Evolutionary conservation across 1,140 invertebrate genomes (phyloP), one percentile per base, ranked within the genome.

Genomic region (Drosophila serrata): DNA sequence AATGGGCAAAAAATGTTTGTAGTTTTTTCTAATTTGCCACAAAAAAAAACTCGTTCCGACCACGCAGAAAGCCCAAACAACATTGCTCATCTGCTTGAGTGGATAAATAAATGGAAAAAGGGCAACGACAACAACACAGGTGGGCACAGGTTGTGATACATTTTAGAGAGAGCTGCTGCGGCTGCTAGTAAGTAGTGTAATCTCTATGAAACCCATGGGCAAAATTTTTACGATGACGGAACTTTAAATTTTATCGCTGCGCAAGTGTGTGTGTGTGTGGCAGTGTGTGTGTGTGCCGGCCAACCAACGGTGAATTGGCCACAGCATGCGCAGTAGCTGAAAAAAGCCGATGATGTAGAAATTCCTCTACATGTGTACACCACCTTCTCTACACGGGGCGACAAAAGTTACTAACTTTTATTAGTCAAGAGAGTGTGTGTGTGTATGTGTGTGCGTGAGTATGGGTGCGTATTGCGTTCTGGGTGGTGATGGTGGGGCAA

Each of bases 271-370:
- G 31, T 24, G 67, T 45, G 27, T 0, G 24, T 46, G 24, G 17
- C 12, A 12, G 37, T 35, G 9, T 31, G 40, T 37, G 15, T 65
- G 19, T 65, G 81, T 69, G 87, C 84, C 84, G 84, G 84, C 76
- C 82, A 74, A 80, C 65, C 40, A 60, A 75, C 78, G 64, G 55
- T 77, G 61, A 48, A 58, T 72, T 72, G 65, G 56, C 79, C 65
- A 62, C 73, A 74, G 75, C 84, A 88, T 87, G 84, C 84, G 84
- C 84, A 88, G 80, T 80, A 84, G 74, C 75, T 42, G 17, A 48
- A 69, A 55, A 45, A 45, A 65, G 39, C 53, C 56, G 56, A 24
- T 24, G 56, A 60, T 72, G 69, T 72, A 72, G 69, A 77, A 58
- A 77, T 77, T 77, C 74, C 74, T 68, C 62, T 76, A 77, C 62